These are phyloP conservation scores for Sarcophaga variegata DNA, from an alignment of 2,888 invertebrate genomes.

Conservation along the genomic window DNA sequence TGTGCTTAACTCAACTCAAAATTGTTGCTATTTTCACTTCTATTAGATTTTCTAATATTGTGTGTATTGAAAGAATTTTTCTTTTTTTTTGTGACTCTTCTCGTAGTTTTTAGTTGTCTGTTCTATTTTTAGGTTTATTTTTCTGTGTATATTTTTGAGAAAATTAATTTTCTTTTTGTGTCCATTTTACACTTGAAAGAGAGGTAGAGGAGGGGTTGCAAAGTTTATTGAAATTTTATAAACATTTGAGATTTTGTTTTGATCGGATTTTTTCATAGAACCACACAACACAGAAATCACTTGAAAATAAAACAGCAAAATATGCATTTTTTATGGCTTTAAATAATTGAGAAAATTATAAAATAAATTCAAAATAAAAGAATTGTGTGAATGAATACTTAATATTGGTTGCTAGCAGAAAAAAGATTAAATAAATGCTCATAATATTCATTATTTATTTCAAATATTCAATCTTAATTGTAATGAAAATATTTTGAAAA, in stretches of 20 bases:
- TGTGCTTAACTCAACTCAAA: conserved; percentile 44
- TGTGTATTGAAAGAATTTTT: conserved; percentile 52
- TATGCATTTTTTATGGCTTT: too few relatives aligned
- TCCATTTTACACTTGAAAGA: neutral
- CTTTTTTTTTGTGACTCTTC: conserved; percentile 3
- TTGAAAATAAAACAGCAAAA: neutral
- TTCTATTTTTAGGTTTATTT: conserved; percentile 72
- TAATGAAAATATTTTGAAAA: too few relatives aligned
- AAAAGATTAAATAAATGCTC: too few relatives aligned
- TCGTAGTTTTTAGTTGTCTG: conserved; percentile 58
- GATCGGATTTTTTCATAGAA: conserved; percentile 18
- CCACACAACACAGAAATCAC: neutral
- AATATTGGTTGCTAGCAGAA: too few relatives aligned
- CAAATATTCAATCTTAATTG: too few relatives aligned
- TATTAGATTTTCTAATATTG: conserved; percentile 61
- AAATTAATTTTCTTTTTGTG: conserved; percentile 32
- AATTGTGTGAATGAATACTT: too few relatives aligned
- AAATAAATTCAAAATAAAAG: too few relatives aligned
- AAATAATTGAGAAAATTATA: too few relatives aligned
- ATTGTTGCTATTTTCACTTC: conserved; percentile 61
- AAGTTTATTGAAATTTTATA: conserved; percentile 19
- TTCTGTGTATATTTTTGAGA: conserved; percentile 52
- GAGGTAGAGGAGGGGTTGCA: neutral
- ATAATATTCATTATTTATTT: too few relatives aligned
- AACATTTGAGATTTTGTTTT: conserved; percentile 55